Evolutionary conservation across 2,113 vertebrate species (phyloP), one percentile per base, ranked within the genome.

Genomic region (Sisor rabdophorus): DNA sequence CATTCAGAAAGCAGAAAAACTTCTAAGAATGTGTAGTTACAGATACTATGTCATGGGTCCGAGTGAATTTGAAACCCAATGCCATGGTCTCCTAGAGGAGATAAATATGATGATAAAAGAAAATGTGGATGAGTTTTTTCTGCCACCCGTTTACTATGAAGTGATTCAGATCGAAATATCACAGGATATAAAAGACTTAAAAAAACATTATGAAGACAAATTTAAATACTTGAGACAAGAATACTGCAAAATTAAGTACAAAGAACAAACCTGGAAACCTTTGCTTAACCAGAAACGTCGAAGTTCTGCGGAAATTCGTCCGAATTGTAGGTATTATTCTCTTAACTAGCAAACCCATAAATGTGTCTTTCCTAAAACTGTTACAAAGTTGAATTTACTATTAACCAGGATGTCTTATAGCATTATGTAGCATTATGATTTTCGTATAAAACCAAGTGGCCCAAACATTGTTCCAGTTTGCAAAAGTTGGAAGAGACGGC

Each of bases 291-390:
- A 30, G 20, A 54, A 26, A 24, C 54, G 52, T 68, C 20, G 40
- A 56, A 74, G 58, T 71, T 2, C 30, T 3, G 4, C 17, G 11
- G 2, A 2, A n/a, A 2, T 10, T 19, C 64, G 32, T 22, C 80
- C 74, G 28, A 63, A 11, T 13, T 7, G 81, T 82, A 55, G 80
- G 81, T 70, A 59, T 68, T 15, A 76, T 22, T 65, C 7, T 26
- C 20, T 22, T 20, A n/a, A 44, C 22, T n/a, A n/a, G 3, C 10
- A 63, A 32, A 17, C 12, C 20, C 0, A 24, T 17, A 36, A 36
- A 36, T 36, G 32, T 36, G 32, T 3, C 32, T 36, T 36, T 36
- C n/a, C n/a, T n/a, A n/a, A n/a, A n/a, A n/a, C n/a, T 36, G 32
- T 36, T 36, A 36, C 32, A 36, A 36, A 36, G 3, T 36, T 36